These are phyloP conservation scores for Pteropus alecto DNA, from an alignment of 2,113 vertebrate species.

Conservation along the genomic window DNA sequence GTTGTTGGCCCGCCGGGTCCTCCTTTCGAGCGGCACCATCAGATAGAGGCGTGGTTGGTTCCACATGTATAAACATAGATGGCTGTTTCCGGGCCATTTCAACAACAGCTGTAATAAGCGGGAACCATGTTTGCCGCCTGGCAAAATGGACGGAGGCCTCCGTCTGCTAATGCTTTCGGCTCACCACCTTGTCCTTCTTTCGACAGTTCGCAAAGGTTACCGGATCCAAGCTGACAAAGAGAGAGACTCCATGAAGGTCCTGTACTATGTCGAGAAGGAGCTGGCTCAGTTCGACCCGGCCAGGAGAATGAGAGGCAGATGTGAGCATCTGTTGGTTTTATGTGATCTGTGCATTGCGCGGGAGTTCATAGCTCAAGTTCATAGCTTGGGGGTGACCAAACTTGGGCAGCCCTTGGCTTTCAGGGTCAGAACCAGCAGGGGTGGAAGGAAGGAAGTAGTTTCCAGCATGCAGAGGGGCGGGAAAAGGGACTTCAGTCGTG, in stretches of 20 bases:
- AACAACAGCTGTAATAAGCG: neutral
- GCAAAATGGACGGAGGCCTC: neutral
- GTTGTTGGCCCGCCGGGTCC: neutral
- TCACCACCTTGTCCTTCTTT: conserved; percentile 39
- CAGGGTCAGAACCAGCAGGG: neutral
- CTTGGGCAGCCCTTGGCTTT: neutral
- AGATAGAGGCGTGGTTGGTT: neutral
- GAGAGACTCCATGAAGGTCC: conserved; percentile 94
- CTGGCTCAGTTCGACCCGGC: conserved; percentile 91
- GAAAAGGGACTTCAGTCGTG: neutral
- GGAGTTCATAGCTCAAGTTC: neutral
- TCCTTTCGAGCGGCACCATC: neutral
- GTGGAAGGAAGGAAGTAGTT: neutral
- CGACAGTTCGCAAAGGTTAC: conserved; percentile 91
- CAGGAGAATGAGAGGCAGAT: conserved; percentile 89
- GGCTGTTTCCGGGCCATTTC: neutral
- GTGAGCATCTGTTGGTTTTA: conserved; percentile 84
- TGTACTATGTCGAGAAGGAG: conserved; percentile 96
- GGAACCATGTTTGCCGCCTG: neutral
- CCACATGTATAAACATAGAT: neutral
- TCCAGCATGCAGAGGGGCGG: neutral
- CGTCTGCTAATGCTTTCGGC: neutral
- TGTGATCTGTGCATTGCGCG: neutral
- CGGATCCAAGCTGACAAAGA: conserved; percentile 92
- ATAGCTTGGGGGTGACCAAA: too few relatives aligned